Evolutionary conservation across 2,888 invertebrate genomes (phyloP).

Genomic region (Cecidostiba fungosa): DNA sequence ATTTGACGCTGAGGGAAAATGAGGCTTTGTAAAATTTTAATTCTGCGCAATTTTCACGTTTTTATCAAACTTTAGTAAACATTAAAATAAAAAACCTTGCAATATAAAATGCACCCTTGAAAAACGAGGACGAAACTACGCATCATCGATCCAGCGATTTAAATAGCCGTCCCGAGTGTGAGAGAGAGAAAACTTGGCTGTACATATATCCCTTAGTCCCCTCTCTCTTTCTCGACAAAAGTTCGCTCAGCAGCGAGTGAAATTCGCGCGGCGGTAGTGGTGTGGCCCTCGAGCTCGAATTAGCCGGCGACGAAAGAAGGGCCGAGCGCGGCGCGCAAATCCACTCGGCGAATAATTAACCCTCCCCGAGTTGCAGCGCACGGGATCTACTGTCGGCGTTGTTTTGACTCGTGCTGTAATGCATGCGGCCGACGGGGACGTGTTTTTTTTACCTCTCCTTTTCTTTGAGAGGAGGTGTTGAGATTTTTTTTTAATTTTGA

Average conservation of each 20-base stretch:
- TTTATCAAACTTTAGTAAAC: no score
- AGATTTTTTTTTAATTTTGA: background rate
- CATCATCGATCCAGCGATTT: background rate
- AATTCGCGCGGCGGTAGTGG: background rate
- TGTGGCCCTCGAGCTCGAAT: background rate
- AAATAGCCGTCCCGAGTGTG: background rate
- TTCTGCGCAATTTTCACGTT: no score
- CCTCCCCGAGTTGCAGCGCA: background rate
- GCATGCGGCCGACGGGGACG: background rate
- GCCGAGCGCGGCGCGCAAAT: background rate
- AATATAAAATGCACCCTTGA: background rate
- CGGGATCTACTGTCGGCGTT: background rate
- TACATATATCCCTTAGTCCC: background rate
- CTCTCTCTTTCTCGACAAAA: background rate
- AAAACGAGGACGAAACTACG: background rate
- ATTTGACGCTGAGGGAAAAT: no score
- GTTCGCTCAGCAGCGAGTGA: background rate
- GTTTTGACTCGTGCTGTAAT: background rate
- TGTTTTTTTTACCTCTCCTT: background rate
- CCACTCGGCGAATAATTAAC: conserved; percentile 21
- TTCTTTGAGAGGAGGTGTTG: background rate
- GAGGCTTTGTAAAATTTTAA: no score
- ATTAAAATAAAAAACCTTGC: background rate
- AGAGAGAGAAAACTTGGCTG: background rate
- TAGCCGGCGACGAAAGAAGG: background rate